Evolutionary conservation across 1,140 invertebrate species (phyloP).

Genomic region (Monochamus saltuarius): DNA sequence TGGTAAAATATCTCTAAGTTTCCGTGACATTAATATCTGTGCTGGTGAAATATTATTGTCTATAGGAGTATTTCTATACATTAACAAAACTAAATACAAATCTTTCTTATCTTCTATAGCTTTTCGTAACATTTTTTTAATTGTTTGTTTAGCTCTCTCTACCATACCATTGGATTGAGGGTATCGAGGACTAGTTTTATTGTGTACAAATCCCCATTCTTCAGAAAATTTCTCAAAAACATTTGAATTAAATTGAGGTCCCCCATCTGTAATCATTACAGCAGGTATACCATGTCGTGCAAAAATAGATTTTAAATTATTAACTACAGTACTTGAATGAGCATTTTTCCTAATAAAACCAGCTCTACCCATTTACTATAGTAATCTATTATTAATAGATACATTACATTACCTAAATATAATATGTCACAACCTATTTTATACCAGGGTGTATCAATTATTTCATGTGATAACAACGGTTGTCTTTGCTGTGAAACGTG

Average conservation of each 20-base stretch:
- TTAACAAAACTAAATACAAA: too few relatives aligned
- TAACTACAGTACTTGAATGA: slow-evolving; percentile 13
- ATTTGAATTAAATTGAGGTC: too few relatives aligned
- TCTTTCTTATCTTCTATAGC: too few relatives aligned
- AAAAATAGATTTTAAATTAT: slow-evolving; percentile 34
- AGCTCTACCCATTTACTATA: slow-evolving; percentile 45
- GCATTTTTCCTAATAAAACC: slow-evolving; percentile 23
- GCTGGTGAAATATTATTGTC: too few relatives aligned
- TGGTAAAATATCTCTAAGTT: too few relatives aligned
- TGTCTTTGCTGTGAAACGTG: slow-evolving; percentile 46
- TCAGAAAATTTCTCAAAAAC: too few relatives aligned
- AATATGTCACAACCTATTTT: slow-evolving; percentile 47
- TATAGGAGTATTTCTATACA: too few relatives aligned
- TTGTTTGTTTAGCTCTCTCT: slow-evolving; percentile 42
- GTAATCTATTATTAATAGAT: too few relatives aligned
- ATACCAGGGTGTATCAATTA: slow-evolving; percentile 43
- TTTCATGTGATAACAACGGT: slow-evolving; percentile 42
- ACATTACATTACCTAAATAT: too few relatives aligned
- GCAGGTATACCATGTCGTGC: slow-evolving; percentile 39
- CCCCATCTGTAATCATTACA: too few relatives aligned
- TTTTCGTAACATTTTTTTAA: slow-evolving; percentile 45
- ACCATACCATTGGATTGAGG: slow-evolving; percentile 54
- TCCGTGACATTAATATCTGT: too few relatives aligned
- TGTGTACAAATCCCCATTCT: slow-evolving; percentile 50
- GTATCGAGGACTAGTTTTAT: too few relatives aligned